These are phyloP conservation scores for Oxyteleia sp. DNA, from an alignment of 2,888 invertebrate species.

Conservation along the genomic window DNA sequence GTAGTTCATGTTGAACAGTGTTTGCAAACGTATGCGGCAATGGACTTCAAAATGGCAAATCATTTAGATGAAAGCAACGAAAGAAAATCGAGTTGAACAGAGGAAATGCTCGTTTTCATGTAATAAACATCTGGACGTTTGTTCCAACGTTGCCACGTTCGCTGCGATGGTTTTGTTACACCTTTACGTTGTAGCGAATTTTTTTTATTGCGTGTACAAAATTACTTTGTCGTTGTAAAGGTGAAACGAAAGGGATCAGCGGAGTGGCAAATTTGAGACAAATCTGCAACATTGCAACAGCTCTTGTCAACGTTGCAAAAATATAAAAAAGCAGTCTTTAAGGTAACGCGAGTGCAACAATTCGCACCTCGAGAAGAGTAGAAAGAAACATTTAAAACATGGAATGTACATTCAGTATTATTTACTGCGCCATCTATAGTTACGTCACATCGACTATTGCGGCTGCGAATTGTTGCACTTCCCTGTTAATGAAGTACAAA, in stretches of 20 bases:
- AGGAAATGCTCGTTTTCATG: neutral
- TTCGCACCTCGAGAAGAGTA: too few species aligned
- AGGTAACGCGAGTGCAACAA: too few species aligned
- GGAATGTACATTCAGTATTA: too few species aligned
- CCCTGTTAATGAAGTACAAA: too few species aligned
- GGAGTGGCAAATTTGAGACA: neutral
- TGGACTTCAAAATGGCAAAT: constrained; percentile 18
- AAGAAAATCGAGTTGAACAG: constrained; percentile 1
- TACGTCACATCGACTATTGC: too few species aligned
- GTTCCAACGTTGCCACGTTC: neutral
- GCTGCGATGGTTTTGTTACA: neutral
- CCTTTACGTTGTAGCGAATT: neutral
- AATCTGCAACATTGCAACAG: neutral
- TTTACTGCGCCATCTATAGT: too few species aligned
- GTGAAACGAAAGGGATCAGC: neutral
- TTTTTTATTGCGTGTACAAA: neutral
- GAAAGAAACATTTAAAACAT: too few species aligned
- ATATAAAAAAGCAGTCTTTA: neutral
- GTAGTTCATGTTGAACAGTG: constrained; percentile 23
- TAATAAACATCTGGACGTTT: neutral
- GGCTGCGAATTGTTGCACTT: too few species aligned
- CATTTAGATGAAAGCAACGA: neutral
- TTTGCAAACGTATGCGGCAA: constrained; percentile 8
- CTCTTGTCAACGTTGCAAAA: neutral
- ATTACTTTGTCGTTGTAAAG: neutral